Conservation (phyloP, 2,113 vertebrate species). For the Myrmecobius fasciatus region DNA sequence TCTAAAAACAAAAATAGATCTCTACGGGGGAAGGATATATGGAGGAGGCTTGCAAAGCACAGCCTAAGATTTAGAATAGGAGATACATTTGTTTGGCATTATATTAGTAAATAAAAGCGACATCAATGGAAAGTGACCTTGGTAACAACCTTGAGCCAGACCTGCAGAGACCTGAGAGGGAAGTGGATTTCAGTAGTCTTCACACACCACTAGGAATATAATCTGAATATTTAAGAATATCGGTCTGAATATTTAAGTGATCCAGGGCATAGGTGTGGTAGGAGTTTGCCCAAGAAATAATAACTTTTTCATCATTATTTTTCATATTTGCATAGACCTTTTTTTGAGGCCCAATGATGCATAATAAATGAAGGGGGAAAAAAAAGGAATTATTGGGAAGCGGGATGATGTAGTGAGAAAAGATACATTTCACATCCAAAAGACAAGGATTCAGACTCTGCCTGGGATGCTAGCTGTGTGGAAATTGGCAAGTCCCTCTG, state of each 20-base stretch:
- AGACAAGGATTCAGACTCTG: not conserved
- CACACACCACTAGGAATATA: too few species aligned
- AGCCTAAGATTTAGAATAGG: not conserved
- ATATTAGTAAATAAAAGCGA: not conserved
- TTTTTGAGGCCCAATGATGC: too few species aligned
- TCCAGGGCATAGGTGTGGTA: not conserved
- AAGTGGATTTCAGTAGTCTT: not conserved
- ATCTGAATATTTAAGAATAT: not conserved
- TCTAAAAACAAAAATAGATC: not conserved
- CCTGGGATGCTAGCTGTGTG: not conserved
- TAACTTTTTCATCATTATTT: not conserved
- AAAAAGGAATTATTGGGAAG: not conserved
- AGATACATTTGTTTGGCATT: not conserved
- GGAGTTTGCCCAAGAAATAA: too few species aligned
- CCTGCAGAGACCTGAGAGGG: not conserved
- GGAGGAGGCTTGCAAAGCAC: not conserved
- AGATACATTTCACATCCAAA: not conserved
- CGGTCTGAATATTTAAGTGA: not conserved
- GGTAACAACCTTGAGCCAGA: not conserved
- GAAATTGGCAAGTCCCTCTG: not conserved
- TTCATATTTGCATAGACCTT: not conserved
- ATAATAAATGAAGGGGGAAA: not conserved
- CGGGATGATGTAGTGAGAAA: not conserved
- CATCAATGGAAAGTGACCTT: not conserved
- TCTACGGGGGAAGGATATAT: not conserved